Evolutionary conservation across 2,888 invertebrate species (phyloP).

Genomic region (Dinocampus coccinellae): DNA sequence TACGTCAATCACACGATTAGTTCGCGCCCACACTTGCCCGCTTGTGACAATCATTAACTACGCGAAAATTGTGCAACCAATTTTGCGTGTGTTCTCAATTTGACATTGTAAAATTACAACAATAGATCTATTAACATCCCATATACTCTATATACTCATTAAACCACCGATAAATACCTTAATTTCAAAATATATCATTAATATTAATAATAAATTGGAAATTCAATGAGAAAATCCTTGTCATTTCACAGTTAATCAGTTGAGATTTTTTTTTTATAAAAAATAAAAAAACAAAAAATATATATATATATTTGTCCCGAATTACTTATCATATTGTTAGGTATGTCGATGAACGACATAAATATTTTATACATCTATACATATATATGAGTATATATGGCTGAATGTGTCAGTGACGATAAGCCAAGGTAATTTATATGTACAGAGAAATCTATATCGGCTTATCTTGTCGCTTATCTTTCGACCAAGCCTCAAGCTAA

Average conservation of each 20-base stretch:
- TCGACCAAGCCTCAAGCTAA: slow-evolving; percentile 32
- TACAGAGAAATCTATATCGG: slow-evolving; percentile 29
- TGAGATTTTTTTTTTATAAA: not conserved
- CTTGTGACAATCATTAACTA: slow-evolving; percentile 25
- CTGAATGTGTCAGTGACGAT: slow-evolving; percentile 5
- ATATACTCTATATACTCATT: not conserved
- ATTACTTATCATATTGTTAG: not conserved
- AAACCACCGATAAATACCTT: not conserved
- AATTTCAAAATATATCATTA: not conserved
- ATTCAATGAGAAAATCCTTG: too few species aligned
- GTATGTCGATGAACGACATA: slow-evolving; percentile 27
- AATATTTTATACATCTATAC: not conserved
- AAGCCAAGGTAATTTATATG: slow-evolving; percentile 29
- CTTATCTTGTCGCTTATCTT: slow-evolving; percentile 35
- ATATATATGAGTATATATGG: too few species aligned
- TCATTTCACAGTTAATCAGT: not conserved
- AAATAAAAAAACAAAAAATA: not conserved
- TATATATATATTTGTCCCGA: slow-evolving; percentile 10
- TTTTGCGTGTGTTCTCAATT: slow-evolving; percentile 20
- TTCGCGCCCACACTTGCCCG: slow-evolving; percentile 24
- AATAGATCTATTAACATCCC: slow-evolving; percentile 5
- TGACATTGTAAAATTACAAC: not conserved
- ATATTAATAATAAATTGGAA: not conserved
- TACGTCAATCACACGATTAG: slow-evolving; percentile 30
- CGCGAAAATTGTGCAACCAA: slow-evolving; percentile 24